These are phyloP conservation scores for Pogona vitticeps DNA, from an alignment of 2,113 vertebrate genomes.

Conservation along the genomic window DNA sequence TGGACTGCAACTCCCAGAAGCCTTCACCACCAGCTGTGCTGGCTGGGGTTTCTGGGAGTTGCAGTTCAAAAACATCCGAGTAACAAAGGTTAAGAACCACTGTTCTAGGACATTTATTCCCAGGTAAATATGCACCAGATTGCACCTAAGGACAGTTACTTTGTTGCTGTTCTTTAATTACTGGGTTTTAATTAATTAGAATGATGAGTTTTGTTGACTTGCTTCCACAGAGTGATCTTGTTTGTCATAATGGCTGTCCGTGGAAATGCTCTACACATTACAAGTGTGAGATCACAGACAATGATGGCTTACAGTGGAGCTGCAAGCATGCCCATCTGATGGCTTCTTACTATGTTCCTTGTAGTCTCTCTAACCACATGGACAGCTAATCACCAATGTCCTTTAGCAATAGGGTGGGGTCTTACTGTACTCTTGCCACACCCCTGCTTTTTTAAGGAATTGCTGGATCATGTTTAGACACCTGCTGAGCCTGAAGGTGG, in stretches of 20 bases:
- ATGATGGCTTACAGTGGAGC: not conserved
- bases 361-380: not conserved
- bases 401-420: not conserved
- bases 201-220: not conserved
- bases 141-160: not conserved
- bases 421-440: not conserved
- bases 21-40: too few relatives aligned
- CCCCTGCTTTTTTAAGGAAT: not conserved
- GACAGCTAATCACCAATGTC: not conserved
- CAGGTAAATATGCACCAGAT: not conserved
- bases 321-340: not conserved
- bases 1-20: too few relatives aligned
- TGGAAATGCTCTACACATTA: not conserved
- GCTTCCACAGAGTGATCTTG: not conserved
- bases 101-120: not conserved
- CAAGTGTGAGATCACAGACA: not conserved
- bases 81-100: too few relatives aligned
- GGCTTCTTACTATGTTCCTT: not conserved
- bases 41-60: too few relatives aligned
- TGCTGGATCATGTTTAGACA: not conserved
- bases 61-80: too few relatives aligned
- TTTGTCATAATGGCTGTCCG: not conserved
- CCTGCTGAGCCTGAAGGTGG: too few relatives aligned
- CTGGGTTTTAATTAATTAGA: not conserved
- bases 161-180: not conserved